Conservation (phyloP, 23 tunicate species). For the Botrylloides violaceus region DNA sequence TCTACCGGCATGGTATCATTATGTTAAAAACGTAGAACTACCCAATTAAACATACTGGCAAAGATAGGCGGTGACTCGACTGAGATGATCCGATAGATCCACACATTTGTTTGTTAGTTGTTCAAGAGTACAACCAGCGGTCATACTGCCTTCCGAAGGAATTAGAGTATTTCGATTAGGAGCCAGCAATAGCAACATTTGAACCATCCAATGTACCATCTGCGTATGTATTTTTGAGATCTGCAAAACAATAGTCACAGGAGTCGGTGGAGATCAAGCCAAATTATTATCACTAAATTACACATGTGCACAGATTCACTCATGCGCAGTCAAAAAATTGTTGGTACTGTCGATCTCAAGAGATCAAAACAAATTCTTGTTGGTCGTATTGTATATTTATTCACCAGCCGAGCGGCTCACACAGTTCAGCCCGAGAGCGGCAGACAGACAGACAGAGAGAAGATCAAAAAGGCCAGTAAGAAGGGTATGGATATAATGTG, state of each 20-base stretch:
- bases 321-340: no score
- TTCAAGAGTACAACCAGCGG: slow-evolving; percentile 28
- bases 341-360: no score
- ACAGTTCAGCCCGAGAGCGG: no score
- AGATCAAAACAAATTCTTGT: no score
- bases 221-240: slow-evolving; percentile 45
- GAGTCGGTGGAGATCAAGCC: background rate
- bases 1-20: no score
- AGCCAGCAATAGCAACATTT: slow-evolving; percentile 53
- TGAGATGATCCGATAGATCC: slow-evolving; percentile 35
- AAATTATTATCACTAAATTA: background rate
- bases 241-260: slow-evolving; percentile 8
- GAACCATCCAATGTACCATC: slow-evolving; percentile 90
- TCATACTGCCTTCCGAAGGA: slow-evolving; percentile 44
- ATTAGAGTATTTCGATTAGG: slow-evolving; percentile 25
- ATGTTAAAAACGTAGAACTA: no score
- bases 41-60: slow-evolving; percentile 72
- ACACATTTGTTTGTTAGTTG: slow-evolving; percentile 38
- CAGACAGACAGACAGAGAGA: no score
- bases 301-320: no score
- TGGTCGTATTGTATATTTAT: no score
- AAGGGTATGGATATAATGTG: no score
- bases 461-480: no score
- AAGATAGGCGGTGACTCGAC: slow-evolving; percentile 35
- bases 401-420: no score